Conservation (phyloP, 2,888 invertebrate genomes). For the Lithophane leautieri region DNA sequence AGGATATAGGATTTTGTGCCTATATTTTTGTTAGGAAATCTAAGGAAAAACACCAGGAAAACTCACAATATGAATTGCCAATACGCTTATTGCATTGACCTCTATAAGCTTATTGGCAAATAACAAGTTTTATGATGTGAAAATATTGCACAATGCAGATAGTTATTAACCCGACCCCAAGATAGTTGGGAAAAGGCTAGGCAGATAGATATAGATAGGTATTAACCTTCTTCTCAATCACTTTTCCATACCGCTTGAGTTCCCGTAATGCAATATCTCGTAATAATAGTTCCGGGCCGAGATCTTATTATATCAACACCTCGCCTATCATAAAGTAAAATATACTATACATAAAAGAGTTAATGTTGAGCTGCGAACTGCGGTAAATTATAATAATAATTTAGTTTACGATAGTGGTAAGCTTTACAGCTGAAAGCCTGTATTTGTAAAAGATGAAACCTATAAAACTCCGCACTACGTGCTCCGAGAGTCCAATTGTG, state of each 20-base stretch:
- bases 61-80: constrained; percentile 3
- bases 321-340: constrained; percentile 7
- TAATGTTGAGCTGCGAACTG: constrained; percentile 1
- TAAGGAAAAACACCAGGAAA: neutral
- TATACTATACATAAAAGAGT: constrained; percentile 12
- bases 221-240: too few species aligned
- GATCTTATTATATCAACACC: constrained; percentile 31
- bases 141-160: constrained; percentile 27
- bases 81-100: neutral
- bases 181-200: too few species aligned
- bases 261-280: constrained; percentile 36
- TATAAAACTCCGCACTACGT: constrained; percentile 38
- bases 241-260: constrained; percentile 10
- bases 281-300: constrained; percentile 36
- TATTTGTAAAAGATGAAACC: constrained; percentile 30
- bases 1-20: neutral
- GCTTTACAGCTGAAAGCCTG: constrained; percentile 19
- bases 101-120: constrained; percentile 21
- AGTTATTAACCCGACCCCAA: too few species aligned
- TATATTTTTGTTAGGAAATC: neutral
- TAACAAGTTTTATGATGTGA: constrained; percentile 23
- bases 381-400: constrained; percentile 11
- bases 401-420: constrained; percentile 19
- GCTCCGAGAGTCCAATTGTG: constrained; percentile 35
- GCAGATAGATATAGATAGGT: too few species aligned